Base-by-base conservation (phyloP, 2,113 vertebrate genomes). In the Panthera uncia region DNA sequence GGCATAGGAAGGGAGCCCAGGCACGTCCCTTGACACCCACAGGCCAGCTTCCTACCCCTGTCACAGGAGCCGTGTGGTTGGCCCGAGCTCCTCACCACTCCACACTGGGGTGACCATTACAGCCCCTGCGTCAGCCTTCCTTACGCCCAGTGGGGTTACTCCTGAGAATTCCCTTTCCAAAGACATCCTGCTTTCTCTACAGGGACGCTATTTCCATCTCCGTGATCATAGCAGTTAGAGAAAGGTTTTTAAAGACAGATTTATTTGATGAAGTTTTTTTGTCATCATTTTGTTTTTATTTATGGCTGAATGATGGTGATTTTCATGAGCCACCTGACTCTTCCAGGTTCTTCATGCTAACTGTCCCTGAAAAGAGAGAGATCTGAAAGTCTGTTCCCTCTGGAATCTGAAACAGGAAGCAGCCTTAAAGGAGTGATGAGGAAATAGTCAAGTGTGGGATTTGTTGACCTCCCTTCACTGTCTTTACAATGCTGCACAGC, bases 401-500 rank as follows among this genome's bases (percentile, higher is more conserved):
- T 14, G n/a, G 38, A 57, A 19, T 69, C 50, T 27, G 15, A 31
- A 79, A 48, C 36, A 61, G 16, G 74, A 88, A 57, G 29, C 7
- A 13, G 6, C 63, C n/a, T 55, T 69, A 18, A 31, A 48, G 55
- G 29, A 61, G 36, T 7, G 25, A 33, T 45, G 31, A 23, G 12
- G 52, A 48, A 95, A 61, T 57, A 33, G 31, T 16, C 41, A 76
- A 91, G 91, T 38, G 12, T 7, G 38, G 74, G 95, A 23, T 96
- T 91, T 41, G 0, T 88, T 95, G 95, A 83, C 52, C 31, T 97
- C n/a, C 89, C 8, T 45, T 92, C 15, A 61, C 45, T 8, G 1
- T 65, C 83, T 2, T 92, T 31, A 27, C 13, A 71, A 66, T 97
- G 93, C 69, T 36, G 55, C 66, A 21, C 80, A 31, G 79, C 23